These are phyloP conservation scores for Tachina grossa DNA, from an alignment of 2,888 invertebrate genomes.

Conservation along the genomic window DNA sequence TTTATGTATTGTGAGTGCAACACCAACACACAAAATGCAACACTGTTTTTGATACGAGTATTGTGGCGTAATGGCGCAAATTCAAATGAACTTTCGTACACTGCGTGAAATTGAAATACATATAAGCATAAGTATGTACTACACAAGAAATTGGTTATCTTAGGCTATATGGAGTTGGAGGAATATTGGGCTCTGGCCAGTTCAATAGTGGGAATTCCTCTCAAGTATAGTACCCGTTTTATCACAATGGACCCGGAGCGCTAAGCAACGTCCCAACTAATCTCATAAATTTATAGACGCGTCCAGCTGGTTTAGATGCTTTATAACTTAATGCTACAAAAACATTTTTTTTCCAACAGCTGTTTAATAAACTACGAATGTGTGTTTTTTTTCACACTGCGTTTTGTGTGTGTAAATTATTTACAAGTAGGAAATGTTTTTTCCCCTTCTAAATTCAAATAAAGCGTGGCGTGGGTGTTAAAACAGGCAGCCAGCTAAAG, in stretches of 20 bases:
- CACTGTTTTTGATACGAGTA: neutral
- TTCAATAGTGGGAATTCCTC: too few species aligned
- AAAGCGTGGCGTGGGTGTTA: slow-evolving; percentile 56
- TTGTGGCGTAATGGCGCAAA: neutral
- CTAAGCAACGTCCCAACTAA: too few species aligned
- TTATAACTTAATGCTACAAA: slow-evolving; percentile 18
- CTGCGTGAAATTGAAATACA: neutral
- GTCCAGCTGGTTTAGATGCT: neutral
- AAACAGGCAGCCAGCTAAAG: slow-evolving; percentile 24
- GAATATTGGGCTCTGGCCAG: too few species aligned
- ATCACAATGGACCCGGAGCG: too few species aligned
- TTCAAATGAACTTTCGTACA: neutral
- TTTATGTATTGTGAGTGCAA: slow-evolving; percentile 18
- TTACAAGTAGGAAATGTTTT: slow-evolving; percentile 42
- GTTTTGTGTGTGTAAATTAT: slow-evolving; percentile 2
- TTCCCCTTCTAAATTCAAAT: slow-evolving; percentile 43
- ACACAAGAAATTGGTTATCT: too few species aligned
- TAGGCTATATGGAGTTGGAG: too few species aligned
- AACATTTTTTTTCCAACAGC: slow-evolving; percentile 52
- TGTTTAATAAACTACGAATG: slow-evolving; percentile 57
- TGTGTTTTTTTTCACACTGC: neutral
- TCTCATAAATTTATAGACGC: too few species aligned
- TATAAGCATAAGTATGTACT: too few species aligned
- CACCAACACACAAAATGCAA: slow-evolving; percentile 26
- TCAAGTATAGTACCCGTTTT: too few species aligned